Evolutionary conservation across 2,113 vertebrate genomes (phyloP), one percentile per base, ranked within the genome.

Genomic region (Illadopsis cleaveri): DNA sequence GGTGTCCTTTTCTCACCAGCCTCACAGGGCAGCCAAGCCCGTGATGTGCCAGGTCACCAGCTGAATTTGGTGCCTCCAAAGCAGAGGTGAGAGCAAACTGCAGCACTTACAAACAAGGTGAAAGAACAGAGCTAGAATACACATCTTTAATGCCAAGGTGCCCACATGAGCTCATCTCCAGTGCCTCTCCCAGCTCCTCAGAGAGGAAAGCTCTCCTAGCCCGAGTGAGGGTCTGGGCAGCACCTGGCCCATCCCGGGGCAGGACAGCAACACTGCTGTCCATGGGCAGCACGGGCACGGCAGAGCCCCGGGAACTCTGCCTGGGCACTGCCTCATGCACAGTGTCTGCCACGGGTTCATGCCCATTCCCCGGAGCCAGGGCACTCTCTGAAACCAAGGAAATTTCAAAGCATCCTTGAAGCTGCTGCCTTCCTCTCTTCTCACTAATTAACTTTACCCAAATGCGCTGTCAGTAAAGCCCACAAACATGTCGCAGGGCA

Each of bases 351-450:
- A 1, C 33, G 66, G 28, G 17, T n/a, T 22, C 2, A 0, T 8
- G 40, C 54, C 70, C 40, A 0, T 12, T 84, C 48, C 48, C n/a
- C 42, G 28, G 61, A 60, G 92, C 57, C 75, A 11, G 56, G 91
- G 35, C 80, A 15, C 54, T 69, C 78, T 79, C 91, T 92, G 86
- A 93, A 95, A 76, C 50, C 88, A 83, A 92, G 76, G 86, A 78
- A 89, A 95, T 92, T 81, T 96, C 96, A 95, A 96, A 95, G 95
- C 95, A 90, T 93, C 86, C 95, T 89, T 81, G 93, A 89, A 90
- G 91, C 89, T 38, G 90, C 94, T 83, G 88, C 82, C 80, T 92
- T 90, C 82, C 82, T 93, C 90, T 90, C 89, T 51, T 70, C 94
- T 83, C 60, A 8, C 95, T 94, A 95, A 97, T 97, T 93, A 96